Evolutionary conservation across 1,140 invertebrate genomes (phyloP).

Genomic region (Caenorhabditis inopinata): DNA sequence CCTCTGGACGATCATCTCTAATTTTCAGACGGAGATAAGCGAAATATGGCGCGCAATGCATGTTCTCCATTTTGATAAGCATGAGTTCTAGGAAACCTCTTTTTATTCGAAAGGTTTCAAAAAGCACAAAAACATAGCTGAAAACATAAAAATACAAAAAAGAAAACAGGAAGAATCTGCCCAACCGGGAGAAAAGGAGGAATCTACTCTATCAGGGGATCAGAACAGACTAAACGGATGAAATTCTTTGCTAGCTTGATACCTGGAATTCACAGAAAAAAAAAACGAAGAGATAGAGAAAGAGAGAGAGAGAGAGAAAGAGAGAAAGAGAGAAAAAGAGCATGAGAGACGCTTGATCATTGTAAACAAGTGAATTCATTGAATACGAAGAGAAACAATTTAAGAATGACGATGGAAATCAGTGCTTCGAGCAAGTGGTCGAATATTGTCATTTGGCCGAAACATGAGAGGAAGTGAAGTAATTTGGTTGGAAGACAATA

Average conservation of each 20-base stretch:
- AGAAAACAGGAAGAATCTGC: neutral
- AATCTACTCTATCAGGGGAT: neutral
- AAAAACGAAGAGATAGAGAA: neutral
- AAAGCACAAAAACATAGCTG: slow-evolving; percentile 7
- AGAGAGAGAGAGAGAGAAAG: neutral
- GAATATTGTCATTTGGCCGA: neutral
- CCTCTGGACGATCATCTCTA: too few species aligned
- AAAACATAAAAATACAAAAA: neutral
- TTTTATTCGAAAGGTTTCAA: neutral
- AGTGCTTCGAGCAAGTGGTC: slow-evolving; percentile 12
- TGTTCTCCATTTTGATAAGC: too few species aligned
- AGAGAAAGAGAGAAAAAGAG: neutral
- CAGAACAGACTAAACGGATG: neutral
- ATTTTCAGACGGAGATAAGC: too few species aligned
- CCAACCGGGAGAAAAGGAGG: neutral
- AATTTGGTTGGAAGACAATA: neutral
- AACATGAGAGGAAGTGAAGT: neutral
- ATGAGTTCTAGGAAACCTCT: slow-evolving; percentile 1
- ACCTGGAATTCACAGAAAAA: slow-evolving; percentile 16
- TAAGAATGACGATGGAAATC: slow-evolving; percentile 5
- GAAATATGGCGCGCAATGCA: too few species aligned
- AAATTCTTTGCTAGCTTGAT: slow-evolving; percentile 16
- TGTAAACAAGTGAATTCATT: neutral
- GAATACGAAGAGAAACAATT: neutral
- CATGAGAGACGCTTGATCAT: neutral